Evolutionary conservation across 2,888 invertebrate genomes (phyloP).

Genomic region (Uropetala carovei): DNA sequence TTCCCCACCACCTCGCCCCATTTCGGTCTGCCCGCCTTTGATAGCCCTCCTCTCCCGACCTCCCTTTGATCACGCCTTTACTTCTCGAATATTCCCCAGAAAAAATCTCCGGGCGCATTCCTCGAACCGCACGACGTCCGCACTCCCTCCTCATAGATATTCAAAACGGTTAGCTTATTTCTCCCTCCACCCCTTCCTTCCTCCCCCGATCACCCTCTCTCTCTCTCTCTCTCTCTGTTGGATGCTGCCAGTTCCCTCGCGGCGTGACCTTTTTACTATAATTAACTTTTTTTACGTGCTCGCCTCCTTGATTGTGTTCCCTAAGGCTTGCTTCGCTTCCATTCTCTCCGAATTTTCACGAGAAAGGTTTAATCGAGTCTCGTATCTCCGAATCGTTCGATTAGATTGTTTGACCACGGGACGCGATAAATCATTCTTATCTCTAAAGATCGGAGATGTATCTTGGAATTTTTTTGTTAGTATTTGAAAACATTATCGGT

Average conservation of each 20-base stretch:
- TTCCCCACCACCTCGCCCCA: neutral
- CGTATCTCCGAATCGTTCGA: conserved; percentile 45
- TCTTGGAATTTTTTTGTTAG: conserved; percentile 21
- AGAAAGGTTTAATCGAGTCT: conserved; percentile 26
- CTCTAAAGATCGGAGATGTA: conserved; percentile 10
- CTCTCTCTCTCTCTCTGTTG: no score
- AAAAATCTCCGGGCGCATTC: neutral
- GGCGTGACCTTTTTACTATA: conserved; percentile 23
- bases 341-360: neutral
- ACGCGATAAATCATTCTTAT: conserved; percentile 53
- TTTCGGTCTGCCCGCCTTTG: neutral
- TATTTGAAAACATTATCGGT: conserved; percentile 40
- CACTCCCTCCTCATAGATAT: conserved; percentile 37
- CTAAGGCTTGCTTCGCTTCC: neutral
- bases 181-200: neutral
- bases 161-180: neutral
- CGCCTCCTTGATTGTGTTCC: conserved; percentile 35
- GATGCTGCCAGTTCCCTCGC: neutral
- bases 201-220: no score
- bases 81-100: neutral
- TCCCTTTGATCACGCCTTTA: neutral
- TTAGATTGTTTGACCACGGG: conserved; percentile 51
- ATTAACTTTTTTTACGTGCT: conserved; percentile 35
- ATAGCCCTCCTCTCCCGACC: neutral
- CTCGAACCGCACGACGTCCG: conserved; percentile 31